Percentiles rank a stretch among this genome's conserved stretches.
Conservation (phyloP, 2,113 vertebrate species). For the Brienomyrus longianalis region DNA sequence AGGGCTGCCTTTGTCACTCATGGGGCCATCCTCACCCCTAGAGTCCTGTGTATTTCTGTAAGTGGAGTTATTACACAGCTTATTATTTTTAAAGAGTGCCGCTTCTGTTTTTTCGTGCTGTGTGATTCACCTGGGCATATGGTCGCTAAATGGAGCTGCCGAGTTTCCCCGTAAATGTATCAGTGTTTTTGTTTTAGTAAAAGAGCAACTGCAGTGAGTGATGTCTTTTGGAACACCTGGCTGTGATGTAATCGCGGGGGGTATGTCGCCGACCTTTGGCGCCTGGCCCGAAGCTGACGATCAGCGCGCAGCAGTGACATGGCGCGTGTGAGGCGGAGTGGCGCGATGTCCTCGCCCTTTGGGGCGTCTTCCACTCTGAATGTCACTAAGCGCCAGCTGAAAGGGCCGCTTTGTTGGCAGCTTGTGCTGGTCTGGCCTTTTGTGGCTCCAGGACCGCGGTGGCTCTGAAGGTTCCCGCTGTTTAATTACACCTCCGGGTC, state of each 20-base stretch:
- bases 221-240: background rate
- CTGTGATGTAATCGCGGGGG: background rate
- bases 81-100: background rate
- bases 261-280: background rate
- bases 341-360: background rate
- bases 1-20: background rate
- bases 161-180: background rate
- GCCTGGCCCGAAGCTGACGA: background rate
- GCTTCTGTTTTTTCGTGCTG: background rate
- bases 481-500: background rate
- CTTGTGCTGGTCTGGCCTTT: constrained; percentile 32
- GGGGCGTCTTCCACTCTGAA: constrained; percentile 31
- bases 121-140: background rate
- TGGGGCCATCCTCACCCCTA: background rate
- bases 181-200: background rate
- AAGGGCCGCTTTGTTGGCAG: constrained; percentile 39
- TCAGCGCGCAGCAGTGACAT: background rate
- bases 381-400: constrained; percentile 39
- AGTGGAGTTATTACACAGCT: background rate
- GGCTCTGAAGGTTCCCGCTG: background rate
- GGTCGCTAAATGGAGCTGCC: background rate
- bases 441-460: background rate
- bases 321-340: background rate
- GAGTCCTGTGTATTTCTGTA: background rate
- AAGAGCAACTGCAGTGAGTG: background rate